Base-by-base conservation (phyloP, 2,888 invertebrate species). In the Oxystoma pomonae region DNA sequence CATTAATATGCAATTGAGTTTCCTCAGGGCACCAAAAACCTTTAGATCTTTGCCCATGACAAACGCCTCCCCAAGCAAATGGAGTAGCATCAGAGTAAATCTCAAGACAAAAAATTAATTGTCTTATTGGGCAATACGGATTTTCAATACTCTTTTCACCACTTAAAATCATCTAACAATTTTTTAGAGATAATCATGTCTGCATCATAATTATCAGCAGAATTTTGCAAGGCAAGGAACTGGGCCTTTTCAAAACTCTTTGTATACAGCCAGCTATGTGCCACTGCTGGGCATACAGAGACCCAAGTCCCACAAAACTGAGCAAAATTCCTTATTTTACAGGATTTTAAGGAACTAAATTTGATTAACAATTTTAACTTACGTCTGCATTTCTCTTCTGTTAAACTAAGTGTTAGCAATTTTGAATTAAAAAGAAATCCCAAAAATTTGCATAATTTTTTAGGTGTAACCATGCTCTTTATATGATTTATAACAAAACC, bases 1-100 rank as follows among this genome's bases (percentile, higher is more conserved):
- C 55, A 55, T 65, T 66, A 21, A 65, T 66, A 55, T 53, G 53
- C 7, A 53, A 19, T 5, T n/a, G 7, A 53, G 53, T 19, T n/a
- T 53, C 53, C n/a, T 16, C 19, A 9, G 53, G 53, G n/a, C 53
- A 9, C 53, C 53, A 53, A 53, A 53, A 19, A 3, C n/a, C 53
- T 66, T 19, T 57, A 5, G 53, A 16, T 17, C n/a, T 17, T 17
- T 53, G 7, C 3, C 19, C 19, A n/a, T 20, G 60, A 19, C 20
- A 57, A 58, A 19, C 53, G n/a, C 12, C 22, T 56, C 61, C 59
- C 61, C 55, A 50, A 57, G n/a, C 18, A 53, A 57, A 62, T 16
- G 58, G 50, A 9, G 22, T 58, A 17, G 17, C 49, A 58, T 58
- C 50, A n/a, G 58, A 58, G 17, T 52, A 58, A 49, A 50, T 58